phyloP scores from a whole-genome alignment of 2,888 invertebrate species.

The Phymatocera aterrima region DNA sequence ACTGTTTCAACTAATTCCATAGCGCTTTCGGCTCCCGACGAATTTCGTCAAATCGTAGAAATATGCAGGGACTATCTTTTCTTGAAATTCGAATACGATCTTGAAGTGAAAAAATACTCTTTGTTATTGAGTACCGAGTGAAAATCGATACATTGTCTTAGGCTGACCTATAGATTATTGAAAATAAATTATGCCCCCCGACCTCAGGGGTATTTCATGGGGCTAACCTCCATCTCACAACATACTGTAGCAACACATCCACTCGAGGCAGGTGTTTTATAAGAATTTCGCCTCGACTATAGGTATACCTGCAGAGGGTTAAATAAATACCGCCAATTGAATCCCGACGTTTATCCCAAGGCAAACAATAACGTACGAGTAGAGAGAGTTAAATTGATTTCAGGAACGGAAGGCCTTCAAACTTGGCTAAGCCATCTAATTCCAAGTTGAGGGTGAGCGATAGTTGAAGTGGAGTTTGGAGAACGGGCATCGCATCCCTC shows the following conservation, averaged over 20 bases:
- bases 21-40: background rate
- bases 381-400: conserved; percentile 34
- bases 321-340: conserved; percentile 33
- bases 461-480: conserved; percentile 27
- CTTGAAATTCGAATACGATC: background rate
- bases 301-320: conserved; percentile 5
- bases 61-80: background rate
- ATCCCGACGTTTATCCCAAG: conserved; percentile 26
- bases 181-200: conserved; percentile 11
- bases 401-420: conserved; percentile 27
- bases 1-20: background rate
- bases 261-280: conserved; percentile 8
- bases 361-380: background rate
- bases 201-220: background rate
- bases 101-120: conserved; percentile 5
- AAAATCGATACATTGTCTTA: conserved; percentile 7
- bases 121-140: background rate
- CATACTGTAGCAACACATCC: background rate
- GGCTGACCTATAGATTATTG: background rate
- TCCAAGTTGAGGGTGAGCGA: conserved; percentile 26
- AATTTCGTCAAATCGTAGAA: background rate
- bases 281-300: background rate
- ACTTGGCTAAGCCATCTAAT: conserved; percentile 31
- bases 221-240: background rate
- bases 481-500: background rate